These are phyloP conservation scores for Sylvicapra grimmia DNA, from an alignment of 2,113 vertebrate species.

Conservation along the genomic window DNA sequence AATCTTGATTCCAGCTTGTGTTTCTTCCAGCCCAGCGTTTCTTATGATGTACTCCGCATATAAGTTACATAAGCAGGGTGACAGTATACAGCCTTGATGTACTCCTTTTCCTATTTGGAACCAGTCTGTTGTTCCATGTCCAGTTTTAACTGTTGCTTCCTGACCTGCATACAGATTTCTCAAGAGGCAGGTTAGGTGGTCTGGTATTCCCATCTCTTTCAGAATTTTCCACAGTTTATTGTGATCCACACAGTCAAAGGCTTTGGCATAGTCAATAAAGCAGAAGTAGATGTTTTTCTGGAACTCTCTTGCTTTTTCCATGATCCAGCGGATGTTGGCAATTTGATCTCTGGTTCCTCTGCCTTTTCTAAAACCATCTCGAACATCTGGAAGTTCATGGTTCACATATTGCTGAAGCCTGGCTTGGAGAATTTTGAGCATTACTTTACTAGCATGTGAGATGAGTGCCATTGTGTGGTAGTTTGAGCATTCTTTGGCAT, in stretches of 20 bases:
- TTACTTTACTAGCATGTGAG: not conserved
- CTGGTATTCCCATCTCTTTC: too few relatives aligned
- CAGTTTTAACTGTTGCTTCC: not conserved
- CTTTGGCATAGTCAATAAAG: too few relatives aligned
- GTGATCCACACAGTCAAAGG: too few relatives aligned
- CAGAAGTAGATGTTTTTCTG: too few relatives aligned
- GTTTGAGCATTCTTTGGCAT: not conserved
- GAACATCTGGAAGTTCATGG: not conserved
- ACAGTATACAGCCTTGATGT: too few relatives aligned
- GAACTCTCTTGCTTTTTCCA: not conserved
- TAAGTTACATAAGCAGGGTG: too few relatives aligned
- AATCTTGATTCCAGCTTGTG: too few relatives aligned
- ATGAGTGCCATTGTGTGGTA: not conserved
- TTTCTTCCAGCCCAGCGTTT: too few relatives aligned
- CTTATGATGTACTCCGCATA: too few relatives aligned
- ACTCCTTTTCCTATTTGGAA: not conserved
- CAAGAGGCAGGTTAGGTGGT: too few relatives aligned
- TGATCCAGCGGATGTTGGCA: accelerated
- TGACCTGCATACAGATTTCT: too few relatives aligned
- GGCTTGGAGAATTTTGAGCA: not conserved
- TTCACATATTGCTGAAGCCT: not conserved
- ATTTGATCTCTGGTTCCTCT: not conserved
- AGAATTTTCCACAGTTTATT: too few relatives aligned
- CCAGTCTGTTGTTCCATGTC: not conserved
- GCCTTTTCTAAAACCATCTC: not conserved